phyloP scores from a whole-genome alignment of 2,113 vertebrate species.

The Tetrao urogallus region DNA sequence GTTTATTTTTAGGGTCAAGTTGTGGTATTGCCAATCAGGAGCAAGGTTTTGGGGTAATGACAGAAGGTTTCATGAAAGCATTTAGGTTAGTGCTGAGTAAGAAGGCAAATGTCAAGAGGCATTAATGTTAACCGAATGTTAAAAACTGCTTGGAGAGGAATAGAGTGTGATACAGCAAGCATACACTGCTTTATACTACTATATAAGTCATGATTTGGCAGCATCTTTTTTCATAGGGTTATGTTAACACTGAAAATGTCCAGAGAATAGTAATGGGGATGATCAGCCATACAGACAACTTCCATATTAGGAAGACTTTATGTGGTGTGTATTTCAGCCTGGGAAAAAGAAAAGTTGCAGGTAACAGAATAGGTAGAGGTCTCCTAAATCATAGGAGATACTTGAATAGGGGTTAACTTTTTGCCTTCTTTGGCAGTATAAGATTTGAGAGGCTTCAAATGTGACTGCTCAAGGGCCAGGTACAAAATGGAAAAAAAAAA shows the following conservation, averaged over 20 bases:
- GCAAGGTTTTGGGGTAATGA: conserved; percentile 1
- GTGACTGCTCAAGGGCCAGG: background rate
- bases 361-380: background rate
- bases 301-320: background rate
- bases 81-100: conserved; percentile 33
- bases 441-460: background rate
- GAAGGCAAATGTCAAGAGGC: conserved; percentile 40
- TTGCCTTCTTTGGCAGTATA: background rate
- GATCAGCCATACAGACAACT: background rate
- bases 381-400: background rate
- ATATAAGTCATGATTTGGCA: background rate
- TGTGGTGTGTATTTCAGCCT: background rate
- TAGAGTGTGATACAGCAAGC: background rate
- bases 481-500: background rate
- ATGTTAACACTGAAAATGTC: background rate
- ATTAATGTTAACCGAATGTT: conserved; percentile 51
- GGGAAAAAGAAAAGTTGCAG: background rate
- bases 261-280: background rate
- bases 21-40: background rate
- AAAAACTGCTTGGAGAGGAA: background rate
- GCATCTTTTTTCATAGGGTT: background rate
- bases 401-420: background rate
- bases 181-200: background rate
- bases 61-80: background rate
- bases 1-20: background rate